Base-by-base conservation (phyloP, 1,140 invertebrate species). In the Plutomurus gul region DNA sequence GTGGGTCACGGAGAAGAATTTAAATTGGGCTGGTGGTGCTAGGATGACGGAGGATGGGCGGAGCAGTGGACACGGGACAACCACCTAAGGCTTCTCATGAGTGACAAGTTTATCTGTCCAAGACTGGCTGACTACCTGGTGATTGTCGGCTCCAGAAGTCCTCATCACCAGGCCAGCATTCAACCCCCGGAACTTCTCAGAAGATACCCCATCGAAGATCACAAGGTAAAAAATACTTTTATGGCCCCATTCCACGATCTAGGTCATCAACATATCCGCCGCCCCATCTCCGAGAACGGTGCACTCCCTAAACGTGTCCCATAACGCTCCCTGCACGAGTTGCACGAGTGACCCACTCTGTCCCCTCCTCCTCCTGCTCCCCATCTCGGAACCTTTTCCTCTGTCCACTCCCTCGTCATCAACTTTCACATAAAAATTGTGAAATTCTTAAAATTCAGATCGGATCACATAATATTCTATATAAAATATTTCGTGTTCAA, bases 161-260 rank as follows among this genome's bases (percentile, higher is more conserved):
- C 90, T 25, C 88, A 74, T 88, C 89, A 90, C 75, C 87, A 87
- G 76, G 90, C 91, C 81, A 90, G 93, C 25, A 92, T 95, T 60
- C 86, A 95, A 91, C 89, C 93, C 18, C 95, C 96, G 37, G 95
- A 97, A 87, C 88, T 97, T 18, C 87, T 98, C n/a, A 90, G 97
- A 37, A 90, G 97, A n/a, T 99, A 99, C 88, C 98, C 98, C 0
- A 90, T 95, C 7, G 95, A 97, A 81, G 97, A 99, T 87, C 98
- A 99, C 87, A 93, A 94, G 82, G 84, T 84, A 76, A 81, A 30
- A 71, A 27, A 30, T 40, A n/a, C n/a, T n/a, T n/a, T n/a, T n/a
- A n/a, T n/a, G n/a, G n/a, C n/a, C 43, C 8, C 33, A 56, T 22
- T 27, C 16, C 25, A 0, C 8, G 11, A 22, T 18, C 51, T 51